These are phyloP conservation scores for Cephonodes hylas DNA, from an alignment of 2,888 invertebrate genomes.

Conservation along the genomic window DNA sequence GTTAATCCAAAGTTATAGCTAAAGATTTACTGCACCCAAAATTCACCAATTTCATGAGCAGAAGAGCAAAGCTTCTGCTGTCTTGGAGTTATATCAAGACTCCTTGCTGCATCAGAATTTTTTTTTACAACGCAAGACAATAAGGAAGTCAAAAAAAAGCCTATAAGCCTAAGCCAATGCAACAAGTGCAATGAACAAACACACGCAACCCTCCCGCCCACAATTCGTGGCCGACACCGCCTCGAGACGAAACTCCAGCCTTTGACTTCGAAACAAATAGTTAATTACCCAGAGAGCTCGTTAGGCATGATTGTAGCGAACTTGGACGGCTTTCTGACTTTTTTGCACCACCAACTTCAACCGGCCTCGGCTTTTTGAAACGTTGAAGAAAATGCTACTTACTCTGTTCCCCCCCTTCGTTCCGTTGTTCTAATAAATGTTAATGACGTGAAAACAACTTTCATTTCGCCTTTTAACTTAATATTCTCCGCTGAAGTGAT, in stretches of 20 bases:
- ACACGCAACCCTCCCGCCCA: neutral
- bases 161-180: no score
- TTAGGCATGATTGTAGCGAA: slow-evolving; percentile 66
- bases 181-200: no score
- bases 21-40: no score
- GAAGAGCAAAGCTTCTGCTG: no score
- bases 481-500: neutral
- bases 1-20: no score
- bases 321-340: slow-evolving; percentile 40
- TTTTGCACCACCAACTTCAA: slow-evolving; percentile 38
- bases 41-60: no score
- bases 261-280: slow-evolving; percentile 76
- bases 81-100: no score
- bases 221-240: neutral
- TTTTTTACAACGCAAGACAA: no score
- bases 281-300: slow-evolving; percentile 75
- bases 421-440: slow-evolving; percentile 14
- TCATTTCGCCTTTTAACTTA: neutral
- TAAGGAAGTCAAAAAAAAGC: no score
- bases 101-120: no score
- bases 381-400: slow-evolving; percentile 32
- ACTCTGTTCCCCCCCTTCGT: slow-evolving; percentile 16
- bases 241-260: slow-evolving; percentile 52
- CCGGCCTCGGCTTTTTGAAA: slow-evolving; percentile 32
- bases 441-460: slow-evolving; percentile 4